Conservation (phyloP, 92 coral and sea anemone genomes). For the Desmophyllum pertusum region DNA sequence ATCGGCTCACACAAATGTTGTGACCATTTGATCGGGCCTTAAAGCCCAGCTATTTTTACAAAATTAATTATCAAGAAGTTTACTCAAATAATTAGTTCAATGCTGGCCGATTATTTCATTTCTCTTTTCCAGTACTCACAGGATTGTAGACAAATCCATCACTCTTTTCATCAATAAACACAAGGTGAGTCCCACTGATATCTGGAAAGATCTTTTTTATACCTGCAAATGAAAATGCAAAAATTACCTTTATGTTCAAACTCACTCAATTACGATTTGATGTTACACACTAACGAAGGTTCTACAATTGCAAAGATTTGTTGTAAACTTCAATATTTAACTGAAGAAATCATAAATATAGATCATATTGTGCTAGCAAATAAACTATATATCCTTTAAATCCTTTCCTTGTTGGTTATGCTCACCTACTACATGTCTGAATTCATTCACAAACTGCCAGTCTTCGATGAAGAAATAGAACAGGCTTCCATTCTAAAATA, state of each 20-base stretch:
- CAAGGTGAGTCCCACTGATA: constrained; percentile 89
- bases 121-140: no score
- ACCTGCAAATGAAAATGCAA: constrained; percentile 44
- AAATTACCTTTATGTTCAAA: background rate
- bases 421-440: constrained; percentile 98
- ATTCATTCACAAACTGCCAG: constrained; percentile 99
- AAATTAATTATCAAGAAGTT: no score
- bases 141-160: constrained; percentile 99
- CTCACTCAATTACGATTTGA: background rate
- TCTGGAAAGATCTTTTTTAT: constrained; percentile 93
- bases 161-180: constrained; percentile 94
- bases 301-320: no score
- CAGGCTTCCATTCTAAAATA: constrained; percentile 89
- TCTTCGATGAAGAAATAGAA: constrained; percentile 94
- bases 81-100: no score
- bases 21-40: no score
- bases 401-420: background rate
- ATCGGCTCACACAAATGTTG: no score
- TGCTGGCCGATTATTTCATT: no score
- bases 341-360: background rate
- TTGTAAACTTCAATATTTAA: background rate
- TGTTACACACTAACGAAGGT: no score
- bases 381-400: no score
- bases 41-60: no score
- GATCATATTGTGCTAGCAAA: background rate